Conservation (phyloP, 2,797 vertebrate species). For the Malurus splendens region DNA sequence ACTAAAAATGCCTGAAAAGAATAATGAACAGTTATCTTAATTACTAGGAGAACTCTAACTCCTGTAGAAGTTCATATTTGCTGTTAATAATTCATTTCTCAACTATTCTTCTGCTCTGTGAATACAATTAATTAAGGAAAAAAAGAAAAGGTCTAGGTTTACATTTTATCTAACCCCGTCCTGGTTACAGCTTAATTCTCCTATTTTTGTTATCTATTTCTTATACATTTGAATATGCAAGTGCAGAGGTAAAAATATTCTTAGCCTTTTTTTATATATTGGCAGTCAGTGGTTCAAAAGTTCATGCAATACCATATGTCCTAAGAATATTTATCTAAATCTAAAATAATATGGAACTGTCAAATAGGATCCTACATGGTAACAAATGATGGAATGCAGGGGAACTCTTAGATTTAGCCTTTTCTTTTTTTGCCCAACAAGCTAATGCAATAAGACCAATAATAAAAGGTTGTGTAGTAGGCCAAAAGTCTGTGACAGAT, state of each 20-base stretch:
- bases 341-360: slow-evolving; percentile 84
- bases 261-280: slow-evolving; percentile 1
- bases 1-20: slow-evolving; percentile 26
- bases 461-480: slow-evolving; percentile 84
- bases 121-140: slow-evolving; percentile 22
- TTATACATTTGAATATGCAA: slow-evolving; percentile 9
- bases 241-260: slow-evolving; percentile 30
- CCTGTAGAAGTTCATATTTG: slow-evolving; percentile 26
- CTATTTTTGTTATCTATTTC: not conserved
- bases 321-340: slow-evolving; percentile 89
- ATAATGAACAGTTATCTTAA: slow-evolving; percentile 3
- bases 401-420: slow-evolving; percentile 71
- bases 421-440: slow-evolving; percentile 70
- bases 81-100: slow-evolving; percentile 32
- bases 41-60: slow-evolving; percentile 20
- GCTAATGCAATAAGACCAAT: slow-evolving; percentile 85
- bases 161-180: not conserved
- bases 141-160: not conserved
- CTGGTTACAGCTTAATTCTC: not conserved
- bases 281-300: slow-evolving; percentile 82
- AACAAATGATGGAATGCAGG: slow-evolving; percentile 87
- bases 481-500: slow-evolving; percentile 83
- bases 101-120: not conserved
- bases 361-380: slow-evolving; percentile 81
- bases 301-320: slow-evolving; percentile 85